Conservation (phyloP, 2,113 vertebrate genomes). For the Ceuthmochares aereus region DNA sequence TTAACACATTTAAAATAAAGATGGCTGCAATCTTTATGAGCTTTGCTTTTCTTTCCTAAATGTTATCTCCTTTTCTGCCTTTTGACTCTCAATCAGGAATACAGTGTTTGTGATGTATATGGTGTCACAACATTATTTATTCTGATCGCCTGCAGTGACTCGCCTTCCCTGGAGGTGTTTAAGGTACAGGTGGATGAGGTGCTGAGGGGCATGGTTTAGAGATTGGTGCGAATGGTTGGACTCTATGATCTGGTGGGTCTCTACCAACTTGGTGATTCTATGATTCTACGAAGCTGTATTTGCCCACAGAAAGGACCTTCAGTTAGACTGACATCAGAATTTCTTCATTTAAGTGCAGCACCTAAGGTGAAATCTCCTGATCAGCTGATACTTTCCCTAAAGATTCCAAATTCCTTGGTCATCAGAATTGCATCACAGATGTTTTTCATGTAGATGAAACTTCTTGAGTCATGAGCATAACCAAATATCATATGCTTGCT, state of each 20-base stretch:
- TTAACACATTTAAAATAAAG: neutral
- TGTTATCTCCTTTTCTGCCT: neutral
- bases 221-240: too few relatives aligned
- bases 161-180: too few relatives aligned
- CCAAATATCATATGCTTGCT: neutral
- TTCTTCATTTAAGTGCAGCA: neutral
- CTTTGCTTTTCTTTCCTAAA: neutral
- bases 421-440: neutral
- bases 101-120: neutral
- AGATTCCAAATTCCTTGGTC: neutral
- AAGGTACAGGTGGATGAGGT: too few relatives aligned
- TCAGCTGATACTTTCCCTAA: neutral
- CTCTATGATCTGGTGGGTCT: too few relatives aligned
- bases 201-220: too few relatives aligned
- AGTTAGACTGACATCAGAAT: accelerated
- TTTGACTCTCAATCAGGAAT: neutral
- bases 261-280: too few relatives aligned
- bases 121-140: neutral
- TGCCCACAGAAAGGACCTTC: neutral
- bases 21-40: neutral
- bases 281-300: neutral
- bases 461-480: neutral
- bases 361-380: accelerated
- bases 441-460: neutral
- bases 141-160: neutral